These are phyloP conservation scores for Euspilapteryx auroguttella DNA, from an alignment of 2,888 invertebrate genomes.

Conservation along the genomic window DNA sequence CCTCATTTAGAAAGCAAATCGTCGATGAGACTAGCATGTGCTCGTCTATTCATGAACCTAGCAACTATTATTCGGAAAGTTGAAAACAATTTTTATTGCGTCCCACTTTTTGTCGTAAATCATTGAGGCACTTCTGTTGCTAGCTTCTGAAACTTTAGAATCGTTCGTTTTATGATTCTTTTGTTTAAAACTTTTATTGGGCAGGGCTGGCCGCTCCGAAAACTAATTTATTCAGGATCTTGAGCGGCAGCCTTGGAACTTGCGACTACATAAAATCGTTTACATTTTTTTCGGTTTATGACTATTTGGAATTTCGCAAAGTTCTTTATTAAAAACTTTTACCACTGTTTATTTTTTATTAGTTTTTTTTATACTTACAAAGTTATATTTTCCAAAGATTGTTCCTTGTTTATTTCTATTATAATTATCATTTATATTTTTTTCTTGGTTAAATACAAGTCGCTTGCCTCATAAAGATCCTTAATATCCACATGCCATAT, in stretches of 20 bases:
- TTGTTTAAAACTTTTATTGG: slow-evolving; percentile 59
- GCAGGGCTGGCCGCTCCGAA: slow-evolving; percentile 40
- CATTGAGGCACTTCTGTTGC: slow-evolving; percentile 46
- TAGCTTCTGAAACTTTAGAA: slow-evolving; percentile 38
- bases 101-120: slow-evolving; percentile 43
- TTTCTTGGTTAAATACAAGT: too few relatives aligned
- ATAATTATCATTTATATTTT: too few relatives aligned
- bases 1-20: slow-evolving; percentile 13
- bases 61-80: too few relatives aligned
- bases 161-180: slow-evolving; percentile 56
- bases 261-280: slow-evolving; percentile 24
- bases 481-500: too few relatives aligned
- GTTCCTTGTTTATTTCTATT: too few relatives aligned
- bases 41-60: slow-evolving; percentile 41
- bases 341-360: too few relatives aligned
- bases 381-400: too few relatives aligned
- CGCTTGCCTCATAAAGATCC: too few relatives aligned
- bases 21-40: too few relatives aligned
- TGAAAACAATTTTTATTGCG: slow-evolving; percentile 52
- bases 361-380: too few relatives aligned
- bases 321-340: background rate
- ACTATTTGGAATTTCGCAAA: slow-evolving; percentile 18
- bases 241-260: slow-evolving; percentile 36
- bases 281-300: slow-evolving; percentile 30
- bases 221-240: slow-evolving; percentile 57